Evolutionary conservation across 2,888 invertebrate species (phyloP), one percentile per base, ranked within the genome.

Genomic region (Ormyrus nitidulus): DNA sequence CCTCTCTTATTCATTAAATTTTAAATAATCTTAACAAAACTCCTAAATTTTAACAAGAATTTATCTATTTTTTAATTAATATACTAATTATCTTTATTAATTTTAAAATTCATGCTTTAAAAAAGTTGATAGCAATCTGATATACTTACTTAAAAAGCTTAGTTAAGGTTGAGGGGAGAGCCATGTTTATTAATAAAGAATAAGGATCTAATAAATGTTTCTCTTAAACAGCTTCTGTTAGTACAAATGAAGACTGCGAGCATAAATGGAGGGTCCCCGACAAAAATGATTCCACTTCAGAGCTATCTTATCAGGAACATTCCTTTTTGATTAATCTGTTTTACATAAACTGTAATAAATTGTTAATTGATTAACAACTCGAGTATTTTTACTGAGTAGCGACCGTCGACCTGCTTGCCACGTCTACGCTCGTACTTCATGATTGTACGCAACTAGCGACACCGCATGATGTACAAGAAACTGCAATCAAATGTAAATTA

Each of bases 91-190:
- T 74, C 34, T 34, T 54, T 11, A 64, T 66, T 66, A 19, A 61
- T 49, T 34, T 61, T 19, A 19, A 71, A 59, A 54, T 19, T 56
- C 51, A 7, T 61, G 11, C 6, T 11, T 34, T 34, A 34, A 4
- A 34, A 34, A 34, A 34, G 4, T 34, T 34, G 34, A 34, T 4
- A 34, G 34, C 4, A 34, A 34, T 34, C 34, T 34, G 8, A 3
- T 11, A 34, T 49, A 78, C 75, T 74, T 84, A 88, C 88, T 86
- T 84, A 64, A 88, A 88, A 54, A 89, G 84, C 13, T 85, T 86
- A 61, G 80, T 69, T n/a, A 89, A 82, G 49, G 84, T 66, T 6
- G 84, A 48, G 73, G 89, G 89, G 51, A 88, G 77, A 79, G 83
- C 80, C 84, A 84, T 84, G 9, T 72, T 82, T 62, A 56, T 59